Base-by-base conservation (phyloP, 2,797 vertebrate genomes). In the Eurystomus glaucurus region DNA sequence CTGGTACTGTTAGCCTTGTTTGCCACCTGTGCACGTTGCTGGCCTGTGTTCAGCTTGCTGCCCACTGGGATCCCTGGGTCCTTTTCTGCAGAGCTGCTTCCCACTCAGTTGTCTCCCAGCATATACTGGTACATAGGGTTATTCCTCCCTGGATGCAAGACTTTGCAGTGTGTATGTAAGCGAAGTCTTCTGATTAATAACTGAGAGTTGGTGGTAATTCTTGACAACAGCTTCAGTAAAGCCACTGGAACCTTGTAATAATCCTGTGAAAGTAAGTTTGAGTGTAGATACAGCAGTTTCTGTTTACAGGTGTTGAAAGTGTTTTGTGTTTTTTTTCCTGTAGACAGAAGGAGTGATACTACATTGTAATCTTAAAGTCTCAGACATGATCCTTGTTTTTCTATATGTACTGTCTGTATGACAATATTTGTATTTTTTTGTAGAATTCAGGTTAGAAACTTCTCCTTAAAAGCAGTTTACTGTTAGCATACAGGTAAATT, bases 381-480 rank as follows among this genome's bases (percentile, higher is more conserved):
- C 33, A 25, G 23, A 18, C 18, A 9, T 28, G 61, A 77, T 22
- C 52, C 28, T 46, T 46, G 1, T 10, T 76, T 77, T 88, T 48
- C n/a, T 71, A 8, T 57, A 22, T 41, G 26, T 69, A 31, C 9
- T 65, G 14, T 85, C n/a, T 50, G 26, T 54, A 19, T 75, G 57
- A 13, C 10, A 37, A 1, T 62, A 14, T 72, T 74, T 75, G 3
- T 88, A 14, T 75, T 82, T 68, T 85, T 86, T 29, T 66, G 6
- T 84, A 71, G 31, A 84, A n/a, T 57, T 71, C 43, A 45, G 18
- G 14, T 64, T 81, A 1, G 1, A 77, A 88, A 52, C 9, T 39
- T 72, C 46, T 89, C 21, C 45, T 62, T 89, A 57, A 86, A 90
- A 64, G 39, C 46, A 26, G 7, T 71, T 81, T 82, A n/a, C n/a